Conservation (phyloP, 2,888 invertebrate genomes). For the Heliconius aoede region DNA sequence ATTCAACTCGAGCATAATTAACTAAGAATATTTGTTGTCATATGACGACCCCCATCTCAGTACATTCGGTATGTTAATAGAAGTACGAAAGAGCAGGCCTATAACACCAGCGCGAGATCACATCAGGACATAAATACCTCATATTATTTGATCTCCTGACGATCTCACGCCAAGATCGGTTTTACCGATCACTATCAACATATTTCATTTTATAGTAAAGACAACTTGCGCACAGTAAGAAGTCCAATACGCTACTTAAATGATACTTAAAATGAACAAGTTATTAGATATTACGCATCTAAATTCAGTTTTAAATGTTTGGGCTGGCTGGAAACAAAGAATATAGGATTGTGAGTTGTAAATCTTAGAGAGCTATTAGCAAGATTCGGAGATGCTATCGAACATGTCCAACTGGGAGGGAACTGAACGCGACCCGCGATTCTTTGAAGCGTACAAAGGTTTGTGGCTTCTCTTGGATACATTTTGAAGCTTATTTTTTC, state of each 20-base stretch:
- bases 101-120: constrained; percentile 55
- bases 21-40: constrained; percentile 36
- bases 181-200: constrained; percentile 62
- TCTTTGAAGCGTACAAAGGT: constrained; percentile 70
- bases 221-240: constrained; percentile 32
- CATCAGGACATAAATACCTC: constrained; percentile 69
- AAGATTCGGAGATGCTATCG: constrained; percentile 67
- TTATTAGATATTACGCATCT: constrained; percentile 36
- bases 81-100: constrained; percentile 19
- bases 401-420: constrained; percentile 67
- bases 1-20: constrained; percentile 38
- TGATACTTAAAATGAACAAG: constrained; percentile 32
- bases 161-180: constrained; percentile 65
- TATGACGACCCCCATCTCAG: constrained; percentile 36
- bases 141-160: constrained; percentile 67
- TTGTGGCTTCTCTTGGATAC: constrained; percentile 48
- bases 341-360: constrained; percentile 18
- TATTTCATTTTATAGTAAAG: constrained; percentile 53
- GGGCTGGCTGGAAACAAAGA: constrained; percentile 34
- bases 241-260: constrained; percentile 31
- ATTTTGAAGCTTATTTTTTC: constrained; percentile 56
- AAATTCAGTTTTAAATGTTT: constrained; percentile 30
- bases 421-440: constrained; percentile 67
- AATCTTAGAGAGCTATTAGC: constrained; percentile 51
- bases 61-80: constrained; percentile 1